phyloP scores from a whole-genome alignment of 2,797 vertebrate genomes.

The Orestias chungarensis region DNA sequence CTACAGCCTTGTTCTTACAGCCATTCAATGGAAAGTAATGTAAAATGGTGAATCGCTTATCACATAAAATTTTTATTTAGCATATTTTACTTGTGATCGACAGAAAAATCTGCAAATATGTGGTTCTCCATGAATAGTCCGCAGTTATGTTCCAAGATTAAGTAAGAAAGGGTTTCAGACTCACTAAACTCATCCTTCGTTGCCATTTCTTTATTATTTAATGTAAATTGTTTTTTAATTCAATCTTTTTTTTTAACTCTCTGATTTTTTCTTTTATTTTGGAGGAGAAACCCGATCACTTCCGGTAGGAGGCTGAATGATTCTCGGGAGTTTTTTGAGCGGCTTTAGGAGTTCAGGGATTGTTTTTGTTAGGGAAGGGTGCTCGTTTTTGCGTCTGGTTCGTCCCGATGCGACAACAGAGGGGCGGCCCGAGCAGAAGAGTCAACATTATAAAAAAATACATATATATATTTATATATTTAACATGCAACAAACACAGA shows the following conservation, averaged over 20 bases:
- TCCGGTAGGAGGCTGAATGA: slow-evolving; percentile 4
- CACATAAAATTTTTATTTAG: too few species aligned
- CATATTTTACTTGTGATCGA: not conserved
- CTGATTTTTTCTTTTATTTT: slow-evolving; percentile 19
- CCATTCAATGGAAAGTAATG: too few species aligned
- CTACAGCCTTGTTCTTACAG: too few species aligned
- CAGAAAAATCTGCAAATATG: not conserved
- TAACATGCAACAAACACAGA: not conserved
- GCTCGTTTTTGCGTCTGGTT: slow-evolving; percentile 40
- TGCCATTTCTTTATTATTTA: not conserved
- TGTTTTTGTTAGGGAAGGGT: slow-evolving; percentile 66
- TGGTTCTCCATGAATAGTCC: too few species aligned
- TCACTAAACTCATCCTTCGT: too few species aligned
- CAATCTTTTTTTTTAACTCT: too few species aligned
- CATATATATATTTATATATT: too few species aligned
- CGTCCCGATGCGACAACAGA: slow-evolving; percentile 8
- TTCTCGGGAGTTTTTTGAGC: slow-evolving; percentile 9
- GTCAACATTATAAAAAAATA: not conserved
- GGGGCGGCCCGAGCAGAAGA: slow-evolving; percentile 27
- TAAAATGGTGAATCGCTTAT: too few species aligned
- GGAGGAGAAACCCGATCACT: not conserved
- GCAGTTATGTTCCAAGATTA: too few species aligned
- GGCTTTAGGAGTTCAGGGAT: slow-evolving; percentile 52
- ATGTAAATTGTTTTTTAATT: too few species aligned
- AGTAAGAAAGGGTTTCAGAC: too few species aligned